Base-by-base conservation (phyloP, 2,888 invertebrate genomes). In the Cephus runcator region DNA sequence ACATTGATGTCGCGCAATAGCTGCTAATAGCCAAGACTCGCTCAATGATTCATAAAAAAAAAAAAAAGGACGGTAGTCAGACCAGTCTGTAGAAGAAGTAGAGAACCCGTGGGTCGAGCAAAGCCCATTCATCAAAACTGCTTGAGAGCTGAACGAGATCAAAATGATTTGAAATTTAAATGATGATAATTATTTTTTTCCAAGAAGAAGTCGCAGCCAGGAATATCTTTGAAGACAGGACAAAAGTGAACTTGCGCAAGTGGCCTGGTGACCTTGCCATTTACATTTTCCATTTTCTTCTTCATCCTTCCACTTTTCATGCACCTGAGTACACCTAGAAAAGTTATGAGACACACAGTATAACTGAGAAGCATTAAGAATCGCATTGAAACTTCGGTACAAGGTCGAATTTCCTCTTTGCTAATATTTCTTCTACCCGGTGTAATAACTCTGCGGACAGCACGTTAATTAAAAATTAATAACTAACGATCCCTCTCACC, bases 331-430 rank as follows among this genome's bases (percentile, higher is more conserved):
- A 56, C 23, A 56, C 56, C 23, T 56, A 56, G 56, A 56, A 56
- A 56, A 56, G 2, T 56, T 23, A 56, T 9, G 6, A 56, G 56
- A 23, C 9, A 56, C 56, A 23, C 56, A 9, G 56, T 56, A 56
- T 56, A 0, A 9, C 23, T 1, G 15, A 56, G 56, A 56, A 56
- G 56, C 56, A 56, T 23, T 23, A 40, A 23, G 40, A 40, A 9
- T 15, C 23, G 23, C 82, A 90, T 93, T 83, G 93, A 93, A 91
- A 93, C 93, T 89, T 93, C 93, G 75, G 83, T 23, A 23, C 56
- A 56, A 56, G 56, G 56, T 56, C 56, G 56, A 56, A 23, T 56
- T 56, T 56, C 1, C 23, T 56, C 9, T 56, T 2, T 4, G 23
- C 9, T 0, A 56, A 56, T 56, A 9, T 56, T 23, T 56, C 23